Evolutionary conservation across 2,113 vertebrate genomes (phyloP).

Genomic region (Sebastes schlegelii): DNA sequence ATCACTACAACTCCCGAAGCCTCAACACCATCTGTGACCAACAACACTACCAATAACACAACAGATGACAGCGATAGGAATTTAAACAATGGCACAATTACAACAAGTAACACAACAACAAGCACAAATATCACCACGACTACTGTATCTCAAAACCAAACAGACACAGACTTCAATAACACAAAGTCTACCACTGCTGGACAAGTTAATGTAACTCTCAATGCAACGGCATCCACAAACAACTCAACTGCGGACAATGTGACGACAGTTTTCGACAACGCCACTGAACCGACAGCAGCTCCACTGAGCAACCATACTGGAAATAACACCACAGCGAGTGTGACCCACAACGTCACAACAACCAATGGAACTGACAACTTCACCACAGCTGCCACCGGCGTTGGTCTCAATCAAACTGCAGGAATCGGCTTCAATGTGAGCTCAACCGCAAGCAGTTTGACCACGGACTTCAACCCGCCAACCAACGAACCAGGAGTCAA

Average conservation of each 20-base stretch:
- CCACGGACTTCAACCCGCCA: neutral
- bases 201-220: neutral
- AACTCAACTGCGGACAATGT: neutral
- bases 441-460: neutral
- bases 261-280: neutral
- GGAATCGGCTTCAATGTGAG: neutral
- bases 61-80: neutral
- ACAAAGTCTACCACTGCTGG: neutral
- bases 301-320: slow-evolving; percentile 24
- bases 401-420: neutral
- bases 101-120: neutral
- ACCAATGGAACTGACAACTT: neutral
- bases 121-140: neutral
- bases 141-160: slow-evolving; percentile 15
- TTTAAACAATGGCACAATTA: neutral
- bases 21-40: neutral
- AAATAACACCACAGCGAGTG: slow-evolving; percentile 16
- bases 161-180: neutral
- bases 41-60: neutral
- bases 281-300: slow-evolving; percentile 15
- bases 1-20: neutral
- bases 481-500: neutral
- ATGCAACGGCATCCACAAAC: neutral
- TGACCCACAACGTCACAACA: slow-evolving; percentile 9
- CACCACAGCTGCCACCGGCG: neutral